Conservation (phyloP, 2,113 vertebrate genomes). For the Podocnemis expansa region DNA sequence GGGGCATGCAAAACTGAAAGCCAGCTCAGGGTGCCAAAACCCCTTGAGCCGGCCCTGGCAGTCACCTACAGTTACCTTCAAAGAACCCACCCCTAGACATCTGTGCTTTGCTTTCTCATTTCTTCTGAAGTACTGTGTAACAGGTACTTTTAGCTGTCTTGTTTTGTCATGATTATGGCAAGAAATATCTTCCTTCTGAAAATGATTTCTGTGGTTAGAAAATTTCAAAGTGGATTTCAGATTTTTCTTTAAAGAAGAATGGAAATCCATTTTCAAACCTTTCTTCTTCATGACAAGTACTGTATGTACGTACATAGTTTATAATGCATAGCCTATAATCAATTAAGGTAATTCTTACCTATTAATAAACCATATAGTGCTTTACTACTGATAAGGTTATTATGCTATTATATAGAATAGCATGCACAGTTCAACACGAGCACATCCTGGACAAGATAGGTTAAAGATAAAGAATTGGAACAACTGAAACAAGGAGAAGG, state of each 20-base stretch:
- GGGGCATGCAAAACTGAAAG: too few relatives aligned
- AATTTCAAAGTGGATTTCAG: not conserved
- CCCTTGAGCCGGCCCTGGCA: too few relatives aligned
- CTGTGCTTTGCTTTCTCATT: not conserved
- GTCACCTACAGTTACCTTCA: not conserved
- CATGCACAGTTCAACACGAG: not conserved
- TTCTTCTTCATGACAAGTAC: not conserved
- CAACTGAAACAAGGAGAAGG: not conserved
- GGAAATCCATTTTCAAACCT: not conserved
- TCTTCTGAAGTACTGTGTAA: not conserved
- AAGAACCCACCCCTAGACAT: not conserved
- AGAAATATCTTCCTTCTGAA: not conserved
- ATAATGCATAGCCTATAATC: not conserved
- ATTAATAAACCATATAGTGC: not conserved
- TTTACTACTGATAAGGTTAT: not conserved
- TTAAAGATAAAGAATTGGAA: not conserved
- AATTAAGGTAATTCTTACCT: not conserved
- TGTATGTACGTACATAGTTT: not conserved
- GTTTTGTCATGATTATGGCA: rapidly evolving
- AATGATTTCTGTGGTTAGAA: not conserved
- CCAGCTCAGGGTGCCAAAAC: too few relatives aligned
- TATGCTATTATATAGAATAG: not conserved
- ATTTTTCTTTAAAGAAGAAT: not conserved
- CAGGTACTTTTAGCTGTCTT: not conserved
- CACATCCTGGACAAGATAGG: not conserved